These are phyloP conservation scores for Gopherus flavomarginatus DNA, from an alignment of 2,113 vertebrate species.

Conservation along the genomic window DNA sequence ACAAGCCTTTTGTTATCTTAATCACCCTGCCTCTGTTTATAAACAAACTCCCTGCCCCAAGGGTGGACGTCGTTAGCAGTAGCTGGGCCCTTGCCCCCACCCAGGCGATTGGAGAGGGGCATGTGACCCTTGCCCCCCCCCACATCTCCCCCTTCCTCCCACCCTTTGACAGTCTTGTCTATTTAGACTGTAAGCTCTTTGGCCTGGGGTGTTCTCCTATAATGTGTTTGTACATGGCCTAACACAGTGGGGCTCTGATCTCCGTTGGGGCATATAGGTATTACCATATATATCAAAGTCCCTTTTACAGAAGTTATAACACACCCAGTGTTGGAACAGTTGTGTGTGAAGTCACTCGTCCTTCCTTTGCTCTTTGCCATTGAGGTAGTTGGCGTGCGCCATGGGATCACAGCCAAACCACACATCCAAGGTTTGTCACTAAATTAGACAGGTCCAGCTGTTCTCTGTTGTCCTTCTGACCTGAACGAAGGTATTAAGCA, in stretches of 20 bases:
- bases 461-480: neutral
- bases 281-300: rapidly evolving
- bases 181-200: neutral
- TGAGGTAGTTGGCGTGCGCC: neutral
- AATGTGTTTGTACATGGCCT: neutral
- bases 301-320: neutral
- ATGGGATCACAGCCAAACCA: neutral
- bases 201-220: neutral
- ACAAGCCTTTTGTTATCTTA: too few relatives aligned
- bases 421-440: neutral
- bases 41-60: too few relatives aligned
- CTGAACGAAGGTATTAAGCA: neutral
- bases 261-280: neutral
- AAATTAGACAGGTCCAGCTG: neutral
- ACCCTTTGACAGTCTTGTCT: slow-evolving; percentile 22
- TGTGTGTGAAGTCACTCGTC: rapidly evolving
- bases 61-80: too few relatives aligned
- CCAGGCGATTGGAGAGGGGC: too few relatives aligned
- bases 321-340: rapidly evolving
- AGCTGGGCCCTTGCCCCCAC: too few relatives aligned
- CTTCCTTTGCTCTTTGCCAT: neutral
- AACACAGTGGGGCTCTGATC: neutral
- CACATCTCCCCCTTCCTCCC: slow-evolving; percentile 4
- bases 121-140: too few relatives aligned
- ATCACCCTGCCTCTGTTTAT: too few relatives aligned